Percentiles rank a stretch among this genome's conserved stretches.
Evolutionary conservation across 2,113 vertebrate species (phyloP).

Genomic region (Phaethornis superciliosus): DNA sequence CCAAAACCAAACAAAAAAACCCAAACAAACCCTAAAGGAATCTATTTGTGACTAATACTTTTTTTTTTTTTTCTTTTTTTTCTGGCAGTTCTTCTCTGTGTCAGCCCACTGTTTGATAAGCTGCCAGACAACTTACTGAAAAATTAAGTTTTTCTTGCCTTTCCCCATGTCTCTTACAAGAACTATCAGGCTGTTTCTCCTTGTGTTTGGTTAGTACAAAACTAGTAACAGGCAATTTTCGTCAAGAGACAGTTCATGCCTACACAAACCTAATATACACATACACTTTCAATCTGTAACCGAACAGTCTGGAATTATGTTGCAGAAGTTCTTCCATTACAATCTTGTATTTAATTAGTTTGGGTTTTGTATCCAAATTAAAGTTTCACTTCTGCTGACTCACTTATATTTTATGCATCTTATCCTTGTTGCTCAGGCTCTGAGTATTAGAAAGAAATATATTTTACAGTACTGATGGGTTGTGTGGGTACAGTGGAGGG

Average conservation of each 20-base stretch:
- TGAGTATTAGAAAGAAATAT: not conserved
- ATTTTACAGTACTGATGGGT: not conserved
- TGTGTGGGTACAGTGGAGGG: not conserved
- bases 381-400: not conserved
- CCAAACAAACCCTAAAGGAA: not conserved
- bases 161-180: not conserved
- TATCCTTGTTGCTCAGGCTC: not conserved
- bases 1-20: no score
- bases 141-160: not conserved
- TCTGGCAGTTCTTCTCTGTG: not conserved
- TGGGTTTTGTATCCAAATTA: not conserved
- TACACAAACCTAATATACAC: not conserved
- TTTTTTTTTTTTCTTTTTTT: not conserved
- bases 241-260: not conserved
- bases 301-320: not conserved
- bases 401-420: not conserved
- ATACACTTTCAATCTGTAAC: rapidly evolving
- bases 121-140: not conserved
- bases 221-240: not conserved
- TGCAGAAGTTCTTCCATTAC: not conserved
- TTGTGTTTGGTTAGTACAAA: not conserved
- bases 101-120: not conserved
- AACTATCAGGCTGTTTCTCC: not conserved
- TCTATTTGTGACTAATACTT: not conserved
- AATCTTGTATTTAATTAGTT: not conserved